Evolutionary conservation across 2,113 vertebrate species (phyloP), one percentile per base, ranked within the genome.

Genomic region (Gila orcuttii): DNA sequence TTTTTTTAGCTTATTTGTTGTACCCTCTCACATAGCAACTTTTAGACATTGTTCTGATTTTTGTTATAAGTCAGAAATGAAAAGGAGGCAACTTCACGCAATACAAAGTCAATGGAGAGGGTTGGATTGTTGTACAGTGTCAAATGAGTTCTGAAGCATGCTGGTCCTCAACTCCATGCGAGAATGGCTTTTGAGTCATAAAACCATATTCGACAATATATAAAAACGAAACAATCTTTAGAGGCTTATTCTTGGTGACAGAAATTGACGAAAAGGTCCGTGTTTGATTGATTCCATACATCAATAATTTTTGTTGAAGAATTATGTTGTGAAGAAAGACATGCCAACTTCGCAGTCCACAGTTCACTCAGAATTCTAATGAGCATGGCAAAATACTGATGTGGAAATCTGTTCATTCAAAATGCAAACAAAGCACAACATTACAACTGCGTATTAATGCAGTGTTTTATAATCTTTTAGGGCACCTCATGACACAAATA

Each of bases 381-480:
- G 75, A 55, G 45, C 15, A 21, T 6, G 25, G 64, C 80, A 69
- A 69, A 82, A 36, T 69, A 28, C 79, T 82, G 62, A 82, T 66
- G 59, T 64, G n/a, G 39, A 64, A 45, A 82, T 50, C 15, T 33
- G 9, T 52, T 68, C 31, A 13, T 82, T 68, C 42, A 52, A 33
- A 69, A 82, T 69, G 59, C 59, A 11, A 25, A 66, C 52, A 68
- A 45, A 42, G 25, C 42, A 77, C 75, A 66, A 81, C 39, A 79
- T 79, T 45, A 45, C 8, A 0, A 28, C 19, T 81, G 42, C 10
- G 10, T 21, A 66, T 31, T 81, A 28, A 50, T 66, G 19, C 39
- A 68, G 45, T n/a, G 17, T 52, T 69, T 69, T 47, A 9, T 4
- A n/a, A 33, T n/a, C 36, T 3, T 79, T 19, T 21, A 66, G 28